Evolutionary conservation across 2,888 invertebrate genomes (phyloP), one percentile per base, ranked within the genome.

Genomic region (Camponotus fellah): DNA sequence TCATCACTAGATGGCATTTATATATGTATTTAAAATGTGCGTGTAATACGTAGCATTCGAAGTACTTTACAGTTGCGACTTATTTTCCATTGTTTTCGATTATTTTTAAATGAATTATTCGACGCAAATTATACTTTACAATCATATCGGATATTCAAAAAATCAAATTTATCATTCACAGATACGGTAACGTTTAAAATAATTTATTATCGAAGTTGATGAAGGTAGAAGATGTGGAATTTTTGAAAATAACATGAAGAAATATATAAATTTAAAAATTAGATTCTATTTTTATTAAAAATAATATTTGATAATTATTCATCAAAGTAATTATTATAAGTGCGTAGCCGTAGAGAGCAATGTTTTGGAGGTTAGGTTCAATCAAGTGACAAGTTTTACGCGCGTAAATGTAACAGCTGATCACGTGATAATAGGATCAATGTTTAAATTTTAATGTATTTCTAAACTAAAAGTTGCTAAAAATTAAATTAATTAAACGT

Each of bases 11-110:
- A 66, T 66, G 66, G 46, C 66, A 43, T 14, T n/a, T 40, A n/a
- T 8, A 46, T 46, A 64, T 74, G 17, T 32, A 32, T 74, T 74
- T 74, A 46, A 43, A 74, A 32, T 74, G 10, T 58, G 8, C 60
- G 9, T 12, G 26, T 43, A 17, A 10, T 17, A 14, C 3, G 3
- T n/a, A 17, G 21, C n/a, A 68, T 10, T 49, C 3, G 14, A 26
- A 46, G 3, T 17, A 26, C n/a, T 21, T 62, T 0, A 14, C 2
- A 32, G 14, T 0, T 74, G 26, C 14, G 3, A 6, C 14, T 74
- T 34, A 46, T 46, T 72, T 71, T 21, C 14, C 14, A 49, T 49
- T 17, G 17, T 32, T 14, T 62, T 8, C 14, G 6, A n/a, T 60
- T 75, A 46, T 34, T 75, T 62, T 62, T 14, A 3, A 46, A 0